Evolutionary conservation across 2,888 invertebrate genomes (phyloP).

Genomic region (Phaedon cochleariae): DNA sequence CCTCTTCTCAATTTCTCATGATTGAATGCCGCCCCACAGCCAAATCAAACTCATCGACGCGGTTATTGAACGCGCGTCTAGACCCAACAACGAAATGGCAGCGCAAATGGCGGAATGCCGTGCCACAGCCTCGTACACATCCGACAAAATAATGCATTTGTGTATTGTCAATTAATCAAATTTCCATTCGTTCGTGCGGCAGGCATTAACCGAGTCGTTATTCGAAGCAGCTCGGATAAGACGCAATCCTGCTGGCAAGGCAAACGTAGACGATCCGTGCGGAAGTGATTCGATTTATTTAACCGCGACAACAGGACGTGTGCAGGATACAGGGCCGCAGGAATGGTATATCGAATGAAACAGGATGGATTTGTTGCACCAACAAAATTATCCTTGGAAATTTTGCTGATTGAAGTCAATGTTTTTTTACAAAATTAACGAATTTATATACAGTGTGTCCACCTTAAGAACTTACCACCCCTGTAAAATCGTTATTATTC

Average conservation of each 20-base stretch:
- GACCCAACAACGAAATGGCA: neutral
- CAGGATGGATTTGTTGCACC: neutral
- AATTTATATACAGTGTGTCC: too few species aligned
- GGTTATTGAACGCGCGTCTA: neutral
- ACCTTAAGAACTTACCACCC: too few species aligned
- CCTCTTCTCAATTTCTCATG: too few species aligned
- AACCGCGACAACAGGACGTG: slow-evolving; percentile 7
- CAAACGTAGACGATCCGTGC: slow-evolving; percentile 15
- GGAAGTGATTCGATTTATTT: slow-evolving; percentile 17
- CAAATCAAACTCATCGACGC: too few species aligned
- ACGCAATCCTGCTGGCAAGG: neutral
- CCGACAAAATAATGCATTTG: neutral
- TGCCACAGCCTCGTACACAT: neutral
- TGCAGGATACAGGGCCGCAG: neutral
- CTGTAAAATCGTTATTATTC: too few species aligned
- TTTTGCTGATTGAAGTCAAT: too few species aligned
- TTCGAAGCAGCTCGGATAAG: slow-evolving; percentile 14
- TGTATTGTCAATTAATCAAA: slow-evolving; percentile 28
- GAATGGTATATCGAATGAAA: neutral
- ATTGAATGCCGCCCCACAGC: too few species aligned
- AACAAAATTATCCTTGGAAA: too few species aligned
- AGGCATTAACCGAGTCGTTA: slow-evolving; percentile 26
- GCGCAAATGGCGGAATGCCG: slow-evolving; percentile 3
- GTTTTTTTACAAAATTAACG: too few species aligned
- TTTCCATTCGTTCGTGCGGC: slow-evolving; percentile 22